Conservation (phyloP, 1,140 invertebrate genomes). For the Drosophila leontia region DNA sequence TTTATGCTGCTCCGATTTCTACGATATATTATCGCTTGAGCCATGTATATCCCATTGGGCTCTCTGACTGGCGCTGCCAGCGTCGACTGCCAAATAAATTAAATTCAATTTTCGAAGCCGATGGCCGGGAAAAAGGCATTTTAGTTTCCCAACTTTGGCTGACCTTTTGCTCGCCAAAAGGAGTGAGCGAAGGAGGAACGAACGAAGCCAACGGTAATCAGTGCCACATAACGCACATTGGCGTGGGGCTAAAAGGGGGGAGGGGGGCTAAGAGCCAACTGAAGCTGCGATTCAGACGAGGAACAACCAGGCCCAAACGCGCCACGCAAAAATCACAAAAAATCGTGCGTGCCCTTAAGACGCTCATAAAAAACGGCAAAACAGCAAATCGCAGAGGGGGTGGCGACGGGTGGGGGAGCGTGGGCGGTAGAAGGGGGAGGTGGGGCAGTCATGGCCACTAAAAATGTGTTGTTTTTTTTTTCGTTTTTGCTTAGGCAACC, state of each 20-base stretch:
- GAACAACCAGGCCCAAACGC: conserved; percentile 55
- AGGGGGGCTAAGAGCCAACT: conserved; percentile 1
- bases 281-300: conserved; percentile 3
- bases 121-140: conserved; percentile 46
- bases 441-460: conserved; percentile 51
- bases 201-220: conserved; percentile 70
- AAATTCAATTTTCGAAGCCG: conserved; percentile 75
- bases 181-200: not conserved
- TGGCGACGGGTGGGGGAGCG: conserved; percentile 2
- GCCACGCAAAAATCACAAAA: conserved; percentile 81
- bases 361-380: conserved; percentile 77
- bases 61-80: conserved; percentile 16
- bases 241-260: not conserved
- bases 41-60: not conserved
- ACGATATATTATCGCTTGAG: not conserved
- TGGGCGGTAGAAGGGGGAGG: too few relatives aligned
- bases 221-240: conserved; percentile 77
- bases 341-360: conserved; percentile 82
- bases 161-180: conserved; percentile 19
- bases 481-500: conserved; percentile 50
- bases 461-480: conserved; percentile 50
- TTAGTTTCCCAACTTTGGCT: conserved; percentile 46
- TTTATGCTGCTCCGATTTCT: not conserved
- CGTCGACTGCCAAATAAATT: conserved; percentile 64
- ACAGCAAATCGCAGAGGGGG: conserved; percentile 50